phyloP scores from a whole-genome alignment of 2,888 invertebrate species.

The Trichacis sp. region DNA sequence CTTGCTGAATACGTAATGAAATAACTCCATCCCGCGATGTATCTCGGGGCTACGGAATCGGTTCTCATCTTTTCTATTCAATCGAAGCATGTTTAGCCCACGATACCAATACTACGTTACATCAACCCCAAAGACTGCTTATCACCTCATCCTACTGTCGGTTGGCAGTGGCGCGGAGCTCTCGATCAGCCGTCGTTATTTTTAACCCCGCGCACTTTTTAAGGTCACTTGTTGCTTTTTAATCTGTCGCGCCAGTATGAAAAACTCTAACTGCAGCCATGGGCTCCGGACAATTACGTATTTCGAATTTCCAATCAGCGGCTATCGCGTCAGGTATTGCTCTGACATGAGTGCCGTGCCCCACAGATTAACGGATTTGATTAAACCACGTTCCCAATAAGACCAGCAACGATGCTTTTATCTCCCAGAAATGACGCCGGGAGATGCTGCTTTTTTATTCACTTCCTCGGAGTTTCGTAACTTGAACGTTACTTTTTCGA shows the following conservation, averaged over 20 bases:
- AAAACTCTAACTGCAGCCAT: constrained; percentile 43
- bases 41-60: constrained; percentile 23
- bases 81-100: constrained; percentile 35
- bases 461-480: not conserved
- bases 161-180: constrained; percentile 56
- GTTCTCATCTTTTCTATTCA: constrained; percentile 38
- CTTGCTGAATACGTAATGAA: constrained; percentile 2
- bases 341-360: constrained; percentile 28
- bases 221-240: constrained; percentile 68
- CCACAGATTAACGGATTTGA: constrained; percentile 39
- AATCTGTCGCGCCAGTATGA: constrained; percentile 55
- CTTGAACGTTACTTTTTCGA: no score
- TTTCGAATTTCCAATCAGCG: constrained; percentile 46
- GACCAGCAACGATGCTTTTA: constrained; percentile 26
- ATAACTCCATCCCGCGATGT: constrained; percentile 4
- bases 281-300: constrained; percentile 44
- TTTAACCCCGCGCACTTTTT: constrained; percentile 65
- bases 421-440: constrained; percentile 12
- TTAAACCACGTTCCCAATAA: constrained; percentile 34
- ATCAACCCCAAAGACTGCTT: constrained; percentile 48
- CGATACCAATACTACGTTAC: constrained; percentile 40
- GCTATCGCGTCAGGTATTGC: constrained; percentile 38
- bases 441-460: constrained; percentile 6
- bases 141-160: constrained; percentile 49
- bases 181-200: constrained; percentile 64